Evolutionary conservation across 2,797 vertebrate species (phyloP).

Genomic region (Phylloscopus collybita): DNA sequence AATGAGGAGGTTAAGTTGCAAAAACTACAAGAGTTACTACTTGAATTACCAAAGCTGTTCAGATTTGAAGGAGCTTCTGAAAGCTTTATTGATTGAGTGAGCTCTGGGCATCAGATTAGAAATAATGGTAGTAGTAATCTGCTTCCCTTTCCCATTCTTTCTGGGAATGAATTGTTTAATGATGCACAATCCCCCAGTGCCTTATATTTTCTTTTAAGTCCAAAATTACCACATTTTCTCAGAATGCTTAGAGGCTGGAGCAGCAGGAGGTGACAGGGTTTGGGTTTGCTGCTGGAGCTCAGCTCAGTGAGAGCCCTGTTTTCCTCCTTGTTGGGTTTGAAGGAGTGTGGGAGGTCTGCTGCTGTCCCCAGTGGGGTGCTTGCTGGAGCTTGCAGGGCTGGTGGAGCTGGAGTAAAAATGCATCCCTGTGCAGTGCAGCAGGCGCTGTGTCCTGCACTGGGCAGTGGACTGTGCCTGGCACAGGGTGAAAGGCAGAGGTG

Average conservation of each 20-base stretch:
- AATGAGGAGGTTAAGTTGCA: not conserved
- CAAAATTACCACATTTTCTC: not conserved
- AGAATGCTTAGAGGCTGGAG: not conserved
- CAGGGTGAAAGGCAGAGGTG: not conserved
- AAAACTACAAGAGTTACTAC: not conserved
- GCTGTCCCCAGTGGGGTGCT: fast-evolving
- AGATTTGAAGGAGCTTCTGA: not conserved
- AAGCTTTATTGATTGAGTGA: not conserved
- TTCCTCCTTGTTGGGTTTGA: not conserved
- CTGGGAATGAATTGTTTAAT: not conserved
- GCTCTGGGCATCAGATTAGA: not conserved
- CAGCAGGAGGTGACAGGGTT: not conserved
- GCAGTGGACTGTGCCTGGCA: fast-evolving
- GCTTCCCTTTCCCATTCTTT: not conserved
- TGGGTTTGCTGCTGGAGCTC: not conserved
- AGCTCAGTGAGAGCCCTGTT: not conserved
- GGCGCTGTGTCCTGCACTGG: too few relatives aligned
- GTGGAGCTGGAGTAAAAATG: not conserved
- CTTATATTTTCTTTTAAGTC: not conserved
- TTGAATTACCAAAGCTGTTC: not conserved
- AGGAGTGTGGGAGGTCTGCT: not conserved
- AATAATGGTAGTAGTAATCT: fast-evolving
- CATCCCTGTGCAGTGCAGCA: not conserved
- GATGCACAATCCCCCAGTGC: not conserved
- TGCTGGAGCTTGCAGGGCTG: not conserved